Evolutionary conservation across 2,113 vertebrate genomes (phyloP).

Genomic region (Mormyrus lacerda): DNA sequence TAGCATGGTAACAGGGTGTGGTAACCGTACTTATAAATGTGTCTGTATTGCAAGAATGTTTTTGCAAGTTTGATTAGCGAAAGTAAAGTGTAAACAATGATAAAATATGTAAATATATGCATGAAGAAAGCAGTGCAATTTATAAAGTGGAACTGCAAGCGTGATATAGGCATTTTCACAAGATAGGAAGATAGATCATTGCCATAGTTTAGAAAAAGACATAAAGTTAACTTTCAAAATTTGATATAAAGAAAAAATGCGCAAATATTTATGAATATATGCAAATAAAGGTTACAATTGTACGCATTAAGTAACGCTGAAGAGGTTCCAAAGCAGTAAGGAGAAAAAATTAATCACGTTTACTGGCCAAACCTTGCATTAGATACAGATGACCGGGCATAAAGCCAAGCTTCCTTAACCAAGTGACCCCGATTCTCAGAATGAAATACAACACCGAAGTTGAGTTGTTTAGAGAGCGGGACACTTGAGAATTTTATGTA

Average conservation of each 20-base stretch:
- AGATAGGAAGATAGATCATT: background rate
- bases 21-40: background rate
- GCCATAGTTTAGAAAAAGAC: background rate
- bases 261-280: background rate
- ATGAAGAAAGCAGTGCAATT: background rate
- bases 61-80: background rate
- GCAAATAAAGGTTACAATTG: background rate
- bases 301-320: background rate
- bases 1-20: background rate
- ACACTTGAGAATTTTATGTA: background rate
- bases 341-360: background rate
- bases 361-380: background rate
- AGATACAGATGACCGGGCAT: background rate
- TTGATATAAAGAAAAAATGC: background rate
- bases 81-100: background rate
- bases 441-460: background rate
- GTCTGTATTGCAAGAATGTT: background rate
- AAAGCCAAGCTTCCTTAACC: background rate
- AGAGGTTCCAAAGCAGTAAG: background rate
- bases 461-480: background rate
- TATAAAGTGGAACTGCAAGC: background rate
- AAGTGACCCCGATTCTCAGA: background rate
- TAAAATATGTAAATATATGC: constrained; percentile 1
- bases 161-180: background rate
- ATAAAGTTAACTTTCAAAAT: background rate